Base-by-base conservation (phyloP, 2,888 invertebrate genomes). In the Pseudococcus viburni region DNA sequence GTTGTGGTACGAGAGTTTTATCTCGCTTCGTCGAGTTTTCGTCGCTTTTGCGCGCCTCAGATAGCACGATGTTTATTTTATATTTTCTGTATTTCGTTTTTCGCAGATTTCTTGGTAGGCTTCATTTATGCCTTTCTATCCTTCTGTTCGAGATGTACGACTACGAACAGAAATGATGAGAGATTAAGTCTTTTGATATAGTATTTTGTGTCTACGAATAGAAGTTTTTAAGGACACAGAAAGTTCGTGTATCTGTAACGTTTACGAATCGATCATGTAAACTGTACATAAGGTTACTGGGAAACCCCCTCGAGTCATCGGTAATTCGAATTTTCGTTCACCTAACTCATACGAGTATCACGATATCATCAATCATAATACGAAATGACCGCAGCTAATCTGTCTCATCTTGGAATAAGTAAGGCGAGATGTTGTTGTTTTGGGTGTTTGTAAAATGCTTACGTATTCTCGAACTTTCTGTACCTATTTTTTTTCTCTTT, bases 11-110 rank as follows among this genome's bases (percentile, higher is more conserved):
- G 26, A 33, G 26, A 73, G 68, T 73, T 73, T 73, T 73, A 73
- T 73, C 68, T 73, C 68, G 26, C 33, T 73, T 73, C 26, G 68
- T 73, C 11, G 11, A 73, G 26, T 73, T 73, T 73, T 73, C 68
- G 68, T 73, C 68, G 68, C 68, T 73, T 73, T 59, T 59, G 59
- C 59, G 4, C 68, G 33, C 68, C 33, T 73, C 68, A 22, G 11
- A 22, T 7, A 73, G 64, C 19, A 59, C 6, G 3, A 15, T 73
- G 33, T 73, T 73, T 73, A 33, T 73, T 73, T 73, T 73, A 15
- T 73, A 73, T 73, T 26, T 19, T 73, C 19, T 12, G 5, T 59
- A 59, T 59, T 59, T 19, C 59, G 15, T 19, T 19, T 19, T 51
- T 12, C 15, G 17, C 5, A 46, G 51, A 51, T 51, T 0, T 51